Evolutionary conservation across 2,113 vertebrate species (phyloP).

Genomic region (Deroptyus accipitrinus): DNA sequence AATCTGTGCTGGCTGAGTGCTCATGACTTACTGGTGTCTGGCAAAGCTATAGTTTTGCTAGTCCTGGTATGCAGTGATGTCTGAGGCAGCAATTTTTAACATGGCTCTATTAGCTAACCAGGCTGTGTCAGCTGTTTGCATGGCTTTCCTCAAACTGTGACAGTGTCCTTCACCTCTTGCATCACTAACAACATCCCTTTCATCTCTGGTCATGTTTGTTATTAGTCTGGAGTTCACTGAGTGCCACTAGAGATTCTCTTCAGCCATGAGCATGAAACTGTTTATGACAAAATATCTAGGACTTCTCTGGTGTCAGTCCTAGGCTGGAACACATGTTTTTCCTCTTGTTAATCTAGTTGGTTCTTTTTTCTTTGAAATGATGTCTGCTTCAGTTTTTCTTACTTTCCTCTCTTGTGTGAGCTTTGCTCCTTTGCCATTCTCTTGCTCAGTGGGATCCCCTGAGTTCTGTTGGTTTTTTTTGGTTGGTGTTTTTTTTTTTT

Average conservation of each 20-base stretch:
- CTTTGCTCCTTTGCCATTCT: background rate
- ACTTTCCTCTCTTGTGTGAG: background rate
- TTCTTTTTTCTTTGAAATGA: background rate
- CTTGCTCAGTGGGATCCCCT: background rate
- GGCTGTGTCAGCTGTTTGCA: background rate
- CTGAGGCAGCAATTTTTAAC: background rate
- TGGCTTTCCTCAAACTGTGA: background rate
- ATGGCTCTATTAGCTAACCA: background rate
- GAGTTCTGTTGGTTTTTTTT: background rate
- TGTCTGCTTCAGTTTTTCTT: background rate
- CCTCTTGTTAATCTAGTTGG: background rate
- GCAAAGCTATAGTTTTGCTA: background rate
- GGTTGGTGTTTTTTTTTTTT: background rate
- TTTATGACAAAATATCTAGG: background rate
- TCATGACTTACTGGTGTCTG: background rate
- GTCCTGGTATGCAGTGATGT: background rate
- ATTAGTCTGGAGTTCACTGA: background rate
- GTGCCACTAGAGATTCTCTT: background rate
- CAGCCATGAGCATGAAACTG: background rate
- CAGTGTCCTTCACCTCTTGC: background rate
- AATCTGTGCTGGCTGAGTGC: background rate
- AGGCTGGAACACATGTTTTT: background rate
- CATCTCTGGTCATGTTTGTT: background rate
- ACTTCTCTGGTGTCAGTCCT: background rate
- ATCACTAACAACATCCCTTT: background rate